Percentiles rank a stretch among this genome's conserved stretches.
These are phyloP conservation scores for Microchirus variegatus DNA, from an alignment of 2,797 vertebrate species.

Conservation along the genomic window DNA sequence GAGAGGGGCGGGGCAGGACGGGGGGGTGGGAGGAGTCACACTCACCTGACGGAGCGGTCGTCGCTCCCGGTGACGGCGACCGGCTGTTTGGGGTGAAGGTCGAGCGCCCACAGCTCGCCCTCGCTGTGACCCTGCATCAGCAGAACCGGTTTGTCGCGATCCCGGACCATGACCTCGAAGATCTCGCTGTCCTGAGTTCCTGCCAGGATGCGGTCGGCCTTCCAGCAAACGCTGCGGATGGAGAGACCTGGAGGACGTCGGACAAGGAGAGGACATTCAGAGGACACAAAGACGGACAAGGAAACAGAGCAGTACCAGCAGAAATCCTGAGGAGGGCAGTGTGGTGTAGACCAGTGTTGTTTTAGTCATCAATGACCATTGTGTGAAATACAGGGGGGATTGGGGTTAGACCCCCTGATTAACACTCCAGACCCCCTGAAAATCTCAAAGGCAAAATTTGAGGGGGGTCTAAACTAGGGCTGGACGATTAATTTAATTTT, in stretches of 20 bases:
- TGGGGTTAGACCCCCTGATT: no score
- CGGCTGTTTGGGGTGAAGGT: slow-evolving; percentile 93
- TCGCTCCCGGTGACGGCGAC: slow-evolving; percentile 94
- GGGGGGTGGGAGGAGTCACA: not conserved
- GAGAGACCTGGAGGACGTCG: slow-evolving; percentile 85
- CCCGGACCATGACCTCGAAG: slow-evolving; percentile 95
- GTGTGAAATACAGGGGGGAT: no score
- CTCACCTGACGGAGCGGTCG: slow-evolving; percentile 92
- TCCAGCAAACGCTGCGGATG: slow-evolving; percentile 96
- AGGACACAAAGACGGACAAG: no score
- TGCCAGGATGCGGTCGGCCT: slow-evolving; percentile 90
- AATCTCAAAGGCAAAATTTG: no score
- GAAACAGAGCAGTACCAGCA: no score
- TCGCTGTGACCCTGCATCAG: slow-evolving; percentile 97
- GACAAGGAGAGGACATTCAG: not conserved
- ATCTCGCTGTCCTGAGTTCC: slow-evolving; percentile 98
- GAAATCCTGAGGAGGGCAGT: no score
- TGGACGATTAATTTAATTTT: no score
- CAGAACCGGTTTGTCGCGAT: slow-evolving; percentile 92
- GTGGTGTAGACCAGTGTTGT: no score
- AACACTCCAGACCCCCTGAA: no score
- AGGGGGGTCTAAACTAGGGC: no score
- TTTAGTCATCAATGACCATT: no score
- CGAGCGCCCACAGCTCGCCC: slow-evolving; percentile 96
- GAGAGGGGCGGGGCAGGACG: not conserved